phyloP scores from a whole-genome alignment of 1,140 invertebrate genomes.

The Calycopis cecrops region DNA sequence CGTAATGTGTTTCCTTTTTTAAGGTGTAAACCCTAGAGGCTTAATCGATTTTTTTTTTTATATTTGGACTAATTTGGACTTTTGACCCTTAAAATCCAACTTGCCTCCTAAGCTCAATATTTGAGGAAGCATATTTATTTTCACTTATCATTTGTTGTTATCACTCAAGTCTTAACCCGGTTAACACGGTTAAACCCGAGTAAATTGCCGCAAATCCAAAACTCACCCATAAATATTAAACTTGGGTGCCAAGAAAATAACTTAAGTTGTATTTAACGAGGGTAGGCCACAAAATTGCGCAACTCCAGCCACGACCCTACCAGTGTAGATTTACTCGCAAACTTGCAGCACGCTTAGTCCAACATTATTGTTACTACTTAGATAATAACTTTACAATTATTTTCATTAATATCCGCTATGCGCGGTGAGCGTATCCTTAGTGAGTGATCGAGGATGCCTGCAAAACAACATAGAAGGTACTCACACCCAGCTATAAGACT shows the following conservation, averaged over 20 bases:
- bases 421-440: too few relatives aligned
- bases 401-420: slow-evolving; percentile 5
- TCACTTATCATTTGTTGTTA: neutral
- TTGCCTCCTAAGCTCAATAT: too few relatives aligned
- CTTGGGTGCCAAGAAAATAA: slow-evolving; percentile 28
- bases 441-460: too few relatives aligned
- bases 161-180: slow-evolving; percentile 2
- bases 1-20: too few relatives aligned
- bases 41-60: too few relatives aligned
- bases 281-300: slow-evolving; percentile 28
- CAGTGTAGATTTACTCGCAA: slow-evolving; percentile 30
- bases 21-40: too few relatives aligned
- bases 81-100: too few relatives aligned
- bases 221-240: slow-evolving; percentile 31
- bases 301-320: slow-evolving; percentile 18
- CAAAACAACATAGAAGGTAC: too few relatives aligned
- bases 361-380: slow-evolving; percentile 10
- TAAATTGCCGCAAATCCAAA: slow-evolving; percentile 15
- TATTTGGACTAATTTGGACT: too few relatives aligned
- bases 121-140: too few relatives aligned
- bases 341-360: slow-evolving; percentile 19
- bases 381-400: slow-evolving; percentile 9
- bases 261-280: slow-evolving; percentile 29
- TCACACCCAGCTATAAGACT: too few relatives aligned
- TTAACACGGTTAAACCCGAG: slow-evolving; percentile 5